These are phyloP conservation scores for Oreohelix idahoensis DNA, from an alignment of 1,140 invertebrate species.

Conservation along the genomic window DNA sequence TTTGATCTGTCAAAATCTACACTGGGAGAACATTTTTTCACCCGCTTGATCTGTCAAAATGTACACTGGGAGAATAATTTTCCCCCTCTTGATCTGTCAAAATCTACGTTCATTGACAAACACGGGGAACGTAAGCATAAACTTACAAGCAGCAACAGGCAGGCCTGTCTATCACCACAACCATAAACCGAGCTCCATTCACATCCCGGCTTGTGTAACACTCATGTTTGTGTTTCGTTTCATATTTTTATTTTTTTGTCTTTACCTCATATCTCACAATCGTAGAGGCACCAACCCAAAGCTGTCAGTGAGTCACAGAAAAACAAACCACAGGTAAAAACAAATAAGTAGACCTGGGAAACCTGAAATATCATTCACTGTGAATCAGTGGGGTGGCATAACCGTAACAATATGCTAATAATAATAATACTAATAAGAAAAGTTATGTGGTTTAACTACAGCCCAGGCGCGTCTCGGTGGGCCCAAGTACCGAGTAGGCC, in stretches of 20 bases:
- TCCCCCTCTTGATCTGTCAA: not conserved
- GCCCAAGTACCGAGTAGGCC: too few species aligned
- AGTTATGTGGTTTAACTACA: too few species aligned
- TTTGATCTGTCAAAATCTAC: too few species aligned
- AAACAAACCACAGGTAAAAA: not conserved
- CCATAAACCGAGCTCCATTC: not conserved
- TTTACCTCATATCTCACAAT: not conserved
- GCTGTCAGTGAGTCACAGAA: not conserved
- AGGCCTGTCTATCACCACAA: not conserved
- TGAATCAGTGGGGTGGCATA: too few species aligned
- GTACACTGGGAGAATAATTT: too few species aligned
- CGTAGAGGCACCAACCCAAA: not conserved
- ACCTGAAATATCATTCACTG: not conserved
- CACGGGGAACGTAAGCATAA: not conserved
- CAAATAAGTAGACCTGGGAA: not conserved
- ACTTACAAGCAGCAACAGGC: not conserved
- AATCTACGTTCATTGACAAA: constrained; percentile 8
- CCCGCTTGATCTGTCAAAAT: too few species aligned
- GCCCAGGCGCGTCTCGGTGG: too few species aligned
- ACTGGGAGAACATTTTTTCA: too few species aligned
- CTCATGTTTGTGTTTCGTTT: not conserved
- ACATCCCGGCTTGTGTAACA: not conserved
- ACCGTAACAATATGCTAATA: too few species aligned
- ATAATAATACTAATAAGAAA: too few species aligned
- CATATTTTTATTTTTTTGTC: too few species aligned